Percentiles rank a stretch among this genome's conserved stretches.
Conservation (phyloP, 2,888 invertebrate genomes). For the Rhopalosiphum nymphaeae region DNA sequence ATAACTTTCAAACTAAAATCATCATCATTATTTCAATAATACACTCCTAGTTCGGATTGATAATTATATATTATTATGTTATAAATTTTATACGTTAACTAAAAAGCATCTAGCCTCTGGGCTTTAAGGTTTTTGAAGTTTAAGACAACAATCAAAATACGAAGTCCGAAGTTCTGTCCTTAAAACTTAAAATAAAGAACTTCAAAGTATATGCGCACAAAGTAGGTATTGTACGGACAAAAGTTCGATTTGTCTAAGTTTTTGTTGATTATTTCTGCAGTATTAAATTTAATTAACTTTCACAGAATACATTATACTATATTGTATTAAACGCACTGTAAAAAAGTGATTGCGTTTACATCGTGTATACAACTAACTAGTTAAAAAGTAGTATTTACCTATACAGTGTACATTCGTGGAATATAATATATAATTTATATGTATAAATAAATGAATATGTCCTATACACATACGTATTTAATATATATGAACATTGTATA, state of each 20-base stretch:
- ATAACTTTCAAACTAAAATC: not conserved
- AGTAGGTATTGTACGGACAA: not conserved
- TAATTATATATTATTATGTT: not conserved
- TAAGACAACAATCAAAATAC: not conserved
- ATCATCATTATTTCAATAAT: not conserved
- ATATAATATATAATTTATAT: not conserved
- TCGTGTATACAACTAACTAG: not conserved
- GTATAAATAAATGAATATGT: not conserved
- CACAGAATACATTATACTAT: not conserved
- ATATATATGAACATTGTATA: not conserved
- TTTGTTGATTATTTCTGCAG: not conserved
- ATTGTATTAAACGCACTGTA: not conserved
- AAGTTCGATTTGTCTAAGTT: not conserved
- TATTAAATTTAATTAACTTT: not conserved
- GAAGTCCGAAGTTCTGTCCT: not conserved
- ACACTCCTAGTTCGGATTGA: not conserved
- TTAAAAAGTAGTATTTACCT: not conserved
- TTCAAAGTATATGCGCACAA: not conserved
- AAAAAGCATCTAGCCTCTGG: not conserved
- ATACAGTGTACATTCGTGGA: not conserved
- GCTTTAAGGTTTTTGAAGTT: not conserved
- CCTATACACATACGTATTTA: not conserved
- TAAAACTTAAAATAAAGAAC: not conserved
- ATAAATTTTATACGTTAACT: not conserved
- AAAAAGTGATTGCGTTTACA: not conserved